Base-by-base conservation (phyloP, 2,888 invertebrate genomes). In the Sussaba pulchella region DNA sequence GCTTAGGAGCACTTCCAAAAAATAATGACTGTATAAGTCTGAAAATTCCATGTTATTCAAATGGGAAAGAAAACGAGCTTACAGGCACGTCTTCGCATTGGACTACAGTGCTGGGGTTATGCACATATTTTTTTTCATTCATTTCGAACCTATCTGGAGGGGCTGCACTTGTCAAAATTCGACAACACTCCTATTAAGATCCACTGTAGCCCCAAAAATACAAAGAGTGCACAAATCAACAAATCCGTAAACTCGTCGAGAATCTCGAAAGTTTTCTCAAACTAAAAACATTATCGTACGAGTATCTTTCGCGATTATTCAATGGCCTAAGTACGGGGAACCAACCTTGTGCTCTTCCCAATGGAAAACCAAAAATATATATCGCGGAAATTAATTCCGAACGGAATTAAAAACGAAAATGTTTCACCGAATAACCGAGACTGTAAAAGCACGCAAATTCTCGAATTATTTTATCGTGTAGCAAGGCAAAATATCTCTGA, bases 401-500 rank as follows among this genome's bases (percentile, higher is more conserved):
- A 64, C 67, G 17, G 47, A 47, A 57, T 19, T 19, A 21, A 39
- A 36, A 26, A 26, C 17, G 39, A 36, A 43, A 2, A n/a, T 43
- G 31, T 19, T 54, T 57, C 54, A 17, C 57, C 19, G 26, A 39
- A 52, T 61, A 31, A 39, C 41, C 17, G 19, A 52, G 21, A 41
- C 36, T 61, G 61, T 63, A 59, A 57, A 57, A 5, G 31, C 6
- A 31, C 31, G 6, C 31, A 31, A 6, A 6, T 31, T 31, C 74
- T 82, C 67, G 43, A 57, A 52, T 50, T 57, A 78, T 45, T 75
- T 41, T 50, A 24, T 26, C 64, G 54, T 66, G 10, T 47, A 50
- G 43, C 69, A 77, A 81, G 79, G 81, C 79, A 69, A 77, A 83
- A 69, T 76, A 78, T 83, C 69, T 83, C 69, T 76, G 76, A 63